Conservation (phyloP, 2,797 vertebrate genomes). For the Syngnathus rostellatus region DNA sequence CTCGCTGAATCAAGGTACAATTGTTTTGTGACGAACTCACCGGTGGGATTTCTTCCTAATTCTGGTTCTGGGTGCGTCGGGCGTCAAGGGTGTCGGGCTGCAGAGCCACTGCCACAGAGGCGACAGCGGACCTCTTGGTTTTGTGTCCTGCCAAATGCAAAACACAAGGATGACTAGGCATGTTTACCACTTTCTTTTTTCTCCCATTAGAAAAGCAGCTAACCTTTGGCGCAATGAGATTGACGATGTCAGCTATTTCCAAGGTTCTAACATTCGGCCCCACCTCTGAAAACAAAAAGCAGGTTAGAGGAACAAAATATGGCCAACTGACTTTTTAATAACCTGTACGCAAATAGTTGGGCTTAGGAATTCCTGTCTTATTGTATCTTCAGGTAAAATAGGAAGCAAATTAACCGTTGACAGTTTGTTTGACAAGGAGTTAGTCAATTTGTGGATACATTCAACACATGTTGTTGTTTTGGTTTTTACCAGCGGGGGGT, state of each 20-base stretch:
- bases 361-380: no score
- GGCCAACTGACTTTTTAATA: no score
- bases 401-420: no score
- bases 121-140: conserved; percentile 58
- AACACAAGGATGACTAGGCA: background rate
- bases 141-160: conserved; percentile 67
- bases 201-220: conserved; percentile 8
- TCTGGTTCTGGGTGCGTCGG: conserved; percentile 52
- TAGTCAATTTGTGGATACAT: no score
- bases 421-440: no score
- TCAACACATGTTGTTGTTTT: background rate
- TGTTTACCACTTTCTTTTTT: background rate
- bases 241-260: conserved; percentile 73
- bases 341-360: no score
- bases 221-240: conserved; percentile 72
- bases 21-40: conserved; percentile 27
- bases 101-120: conserved; percentile 85
- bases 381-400: no score
- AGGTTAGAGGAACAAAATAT: background rate
- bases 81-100: conserved; percentile 77
- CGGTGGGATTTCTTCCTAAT: conserved; percentile 51
- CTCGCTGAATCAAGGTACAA: background rate
- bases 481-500: conserved; percentile 74
- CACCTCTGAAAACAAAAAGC: conserved; percentile 10
- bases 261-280: conserved; percentile 42